phyloP scores from a whole-genome alignment of 1,140 invertebrate genomes.

The Philotrypesis tridentata region DNA sequence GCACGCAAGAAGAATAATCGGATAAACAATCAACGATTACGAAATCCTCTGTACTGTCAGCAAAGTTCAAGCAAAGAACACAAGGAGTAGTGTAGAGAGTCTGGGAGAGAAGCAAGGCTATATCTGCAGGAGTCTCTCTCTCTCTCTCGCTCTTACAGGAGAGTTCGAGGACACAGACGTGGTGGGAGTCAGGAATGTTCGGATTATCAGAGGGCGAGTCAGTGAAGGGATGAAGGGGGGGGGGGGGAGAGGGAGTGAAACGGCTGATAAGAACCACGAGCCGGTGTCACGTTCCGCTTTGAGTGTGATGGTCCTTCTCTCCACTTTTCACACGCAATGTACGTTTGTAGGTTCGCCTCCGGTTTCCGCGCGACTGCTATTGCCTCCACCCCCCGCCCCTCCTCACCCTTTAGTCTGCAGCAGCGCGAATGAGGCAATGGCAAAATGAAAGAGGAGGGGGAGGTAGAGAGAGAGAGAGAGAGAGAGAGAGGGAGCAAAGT shows the following conservation, averaged over 20 bases:
- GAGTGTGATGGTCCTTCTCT: conserved; percentile 64
- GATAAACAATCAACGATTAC: neutral
- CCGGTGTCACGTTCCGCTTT: conserved; percentile 70
- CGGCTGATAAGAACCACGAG: conserved; percentile 68
- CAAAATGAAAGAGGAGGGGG: neutral
- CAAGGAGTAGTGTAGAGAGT: neutral
- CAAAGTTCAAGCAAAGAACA: neutral
- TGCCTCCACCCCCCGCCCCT: too few species aligned
- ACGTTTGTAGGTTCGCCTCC: conserved; percentile 20
- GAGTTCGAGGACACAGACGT: conserved; percentile 53
- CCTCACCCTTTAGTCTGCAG: too few species aligned
- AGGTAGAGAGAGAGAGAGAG: neutral
- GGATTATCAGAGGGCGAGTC: conserved; percentile 61
- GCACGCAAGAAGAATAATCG: too few species aligned
- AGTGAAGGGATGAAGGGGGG: too few species aligned
- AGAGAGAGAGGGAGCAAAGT: neutral
- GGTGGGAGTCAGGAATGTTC: conserved; percentile 64
- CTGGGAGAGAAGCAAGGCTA: conserved; percentile 4
- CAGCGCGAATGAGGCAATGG: neutral
- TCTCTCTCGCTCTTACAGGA: too few species aligned
- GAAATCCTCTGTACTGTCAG: neutral
- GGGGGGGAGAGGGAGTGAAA: conserved; percentile 54
- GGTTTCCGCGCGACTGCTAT: neutral
- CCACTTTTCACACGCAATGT: conserved; percentile 58
- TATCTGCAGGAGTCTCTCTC: conserved; percentile 29